Percentiles rank a stretch among this genome's conserved stretches.
phyloP scores from a whole-genome alignment of 1,140 invertebrate species.

The Caenorhabditis inopinata region DNA sequence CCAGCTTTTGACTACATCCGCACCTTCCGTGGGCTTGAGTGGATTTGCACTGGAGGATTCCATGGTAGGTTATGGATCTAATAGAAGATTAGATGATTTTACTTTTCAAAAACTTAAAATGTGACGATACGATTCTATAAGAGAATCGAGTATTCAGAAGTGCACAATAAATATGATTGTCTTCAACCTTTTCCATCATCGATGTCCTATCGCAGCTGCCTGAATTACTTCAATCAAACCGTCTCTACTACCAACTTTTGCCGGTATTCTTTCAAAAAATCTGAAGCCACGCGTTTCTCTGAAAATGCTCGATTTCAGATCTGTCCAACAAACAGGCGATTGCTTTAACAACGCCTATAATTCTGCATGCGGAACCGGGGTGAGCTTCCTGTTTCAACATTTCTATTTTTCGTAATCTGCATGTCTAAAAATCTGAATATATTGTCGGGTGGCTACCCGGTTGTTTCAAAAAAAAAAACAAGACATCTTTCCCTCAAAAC shows the following conservation, averaged over 20 bases:
- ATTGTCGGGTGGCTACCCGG: too few relatives aligned
- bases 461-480: too few relatives aligned
- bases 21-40: constrained; percentile 35
- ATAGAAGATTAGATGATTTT: background rate
- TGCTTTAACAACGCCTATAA: constrained; percentile 23
- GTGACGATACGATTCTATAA: too few relatives aligned
- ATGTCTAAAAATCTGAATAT: too few relatives aligned
- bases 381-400: too few relatives aligned
- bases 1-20: constrained; percentile 38
- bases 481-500: too few relatives aligned
- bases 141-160: background rate
- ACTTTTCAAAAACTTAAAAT: background rate
- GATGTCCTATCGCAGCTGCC: background rate
- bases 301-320: background rate
- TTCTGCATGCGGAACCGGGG: background rate
- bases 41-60: constrained; percentile 26
- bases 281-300: background rate
- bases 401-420: too few relatives aligned
- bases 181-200: background rate
- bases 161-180: background rate
- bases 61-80: constrained; percentile 1
- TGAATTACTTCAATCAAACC: background rate
- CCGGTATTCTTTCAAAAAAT: background rate
- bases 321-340: background rate
- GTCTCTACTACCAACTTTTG: constrained; percentile 8